A percentile compares a stretch with the other conserved stretches of the same genome.
Conservation (phyloP, 2,888 invertebrate species). For the Callimorpha dominula region DNA sequence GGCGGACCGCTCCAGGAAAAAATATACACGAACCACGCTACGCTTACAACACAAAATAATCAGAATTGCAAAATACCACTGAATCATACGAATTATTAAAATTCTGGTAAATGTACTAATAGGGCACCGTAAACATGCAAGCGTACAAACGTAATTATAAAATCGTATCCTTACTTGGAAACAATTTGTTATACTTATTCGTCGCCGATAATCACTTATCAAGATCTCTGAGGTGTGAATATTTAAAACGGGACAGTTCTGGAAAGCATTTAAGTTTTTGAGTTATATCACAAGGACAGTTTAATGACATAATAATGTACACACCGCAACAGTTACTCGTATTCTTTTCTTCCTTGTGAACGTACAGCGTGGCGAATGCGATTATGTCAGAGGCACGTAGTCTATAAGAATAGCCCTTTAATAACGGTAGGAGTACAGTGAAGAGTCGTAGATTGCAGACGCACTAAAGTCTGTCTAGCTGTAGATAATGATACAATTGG, state of each 20-base stretch:
- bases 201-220: constrained; percentile 65
- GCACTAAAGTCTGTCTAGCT: constrained; percentile 78
- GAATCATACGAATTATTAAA: constrained; percentile 66
- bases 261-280: constrained; percentile 57
- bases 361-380: constrained; percentile 68
- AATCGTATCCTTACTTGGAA: constrained; percentile 63
- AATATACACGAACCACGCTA: constrained; percentile 67
- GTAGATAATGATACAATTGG: constrained; percentile 83
- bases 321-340: constrained; percentile 59
- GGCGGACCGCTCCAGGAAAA: constrained; percentile 73
- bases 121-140: constrained; percentile 50
- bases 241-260: constrained; percentile 66
- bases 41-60: constrained; percentile 70
- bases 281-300: constrained; percentile 48
- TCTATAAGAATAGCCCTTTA: constrained; percentile 81
- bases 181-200: constrained; percentile 67
- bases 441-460: constrained; percentile 81
- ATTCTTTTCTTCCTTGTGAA: constrained; percentile 64
- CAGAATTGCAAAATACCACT: constrained; percentile 58
- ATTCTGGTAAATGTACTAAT: constrained; percentile 64
- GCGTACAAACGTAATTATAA: constrained; percentile 39
- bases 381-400: constrained; percentile 80
- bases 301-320: constrained; percentile 55
- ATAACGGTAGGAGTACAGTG: constrained; percentile 79
- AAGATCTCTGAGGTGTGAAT: constrained; percentile 75